Percentiles rank a stretch among this genome's conserved stretches.
Evolutionary conservation across 2,113 vertebrate genomes (phyloP).

Genomic region (Tragelaphus imberbis): DNA sequence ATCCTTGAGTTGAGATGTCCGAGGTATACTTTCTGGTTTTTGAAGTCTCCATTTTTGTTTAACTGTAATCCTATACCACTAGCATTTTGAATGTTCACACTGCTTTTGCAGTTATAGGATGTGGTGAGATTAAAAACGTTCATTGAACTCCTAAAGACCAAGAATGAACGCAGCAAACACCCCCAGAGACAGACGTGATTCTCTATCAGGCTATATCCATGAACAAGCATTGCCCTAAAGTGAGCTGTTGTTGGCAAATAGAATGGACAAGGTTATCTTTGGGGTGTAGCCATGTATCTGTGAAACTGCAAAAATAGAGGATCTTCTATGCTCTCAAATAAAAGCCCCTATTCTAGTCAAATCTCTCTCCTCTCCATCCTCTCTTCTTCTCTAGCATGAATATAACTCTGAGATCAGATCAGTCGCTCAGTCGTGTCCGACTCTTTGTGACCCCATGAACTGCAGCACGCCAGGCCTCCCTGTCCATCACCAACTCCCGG

Average conservation of each 20-base stretch:
- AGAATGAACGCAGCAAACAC: background rate
- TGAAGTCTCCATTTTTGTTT: constrained; percentile 18
- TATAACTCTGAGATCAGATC: background rate
- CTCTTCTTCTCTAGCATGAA: background rate
- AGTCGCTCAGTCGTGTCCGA: no score
- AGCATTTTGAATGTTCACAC: background rate
- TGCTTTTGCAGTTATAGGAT: background rate
- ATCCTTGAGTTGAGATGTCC: background rate
- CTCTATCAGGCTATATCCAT: background rate
- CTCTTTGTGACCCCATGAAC: no score
- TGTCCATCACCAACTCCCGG: no score
- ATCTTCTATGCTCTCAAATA: background rate
- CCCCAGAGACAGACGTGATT: background rate
- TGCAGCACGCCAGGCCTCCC: no score
- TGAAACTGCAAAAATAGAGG: background rate
- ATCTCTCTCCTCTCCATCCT: background rate
- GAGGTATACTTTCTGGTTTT: background rate
- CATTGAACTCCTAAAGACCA: background rate
- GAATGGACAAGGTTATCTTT: background rate
- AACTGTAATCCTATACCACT: constrained; percentile 6
- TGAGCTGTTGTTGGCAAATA: background rate
- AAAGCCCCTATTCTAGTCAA: background rate
- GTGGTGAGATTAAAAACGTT: background rate
- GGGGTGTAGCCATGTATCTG: background rate
- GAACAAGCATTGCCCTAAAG: background rate